Base-by-base conservation (phyloP, 2,888 invertebrate genomes). In the Hydrotaea diabolus region DNA sequence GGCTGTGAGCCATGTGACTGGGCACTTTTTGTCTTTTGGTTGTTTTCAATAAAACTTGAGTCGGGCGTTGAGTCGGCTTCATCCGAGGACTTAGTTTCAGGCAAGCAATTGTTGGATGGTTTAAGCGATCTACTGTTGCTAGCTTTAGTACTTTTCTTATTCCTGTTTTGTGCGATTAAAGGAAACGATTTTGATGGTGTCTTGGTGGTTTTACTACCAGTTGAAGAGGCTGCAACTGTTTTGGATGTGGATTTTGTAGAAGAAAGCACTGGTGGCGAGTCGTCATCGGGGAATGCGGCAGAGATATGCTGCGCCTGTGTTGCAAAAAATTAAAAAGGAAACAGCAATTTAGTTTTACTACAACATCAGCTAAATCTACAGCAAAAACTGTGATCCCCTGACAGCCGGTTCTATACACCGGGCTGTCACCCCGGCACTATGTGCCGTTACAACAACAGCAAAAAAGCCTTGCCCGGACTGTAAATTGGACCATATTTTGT, bases 161-260 rank as follows among this genome's bases (percentile, higher is more conserved):
- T 23, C 74, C 87, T 83, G 5, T 80, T 86, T 13, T 88, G 82
- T 0, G 83, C 81, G 78, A 82, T 5, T 83, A 87, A 3, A 46
- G 1, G 1, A 75, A 57, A 43, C 57, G 77, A 0, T n/a, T n/a
- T n/a, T 31, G 31, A 31, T 31, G 31, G 2, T 13, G 39, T 13
- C 78, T 79, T 19, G 26, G 21, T 49, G 17, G 62, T 77, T 80
- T 21, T 85, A 79, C 85, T 64, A 3, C 57, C 80, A 43, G 82
- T 15, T n/a, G 69, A 66, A 36, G 81, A 11, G 39, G 74, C 13
- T 39, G 57, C 62, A 36, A 82, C 82, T 39, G 53, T 77, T 49
- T 85, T 85, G 8, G 85, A 82, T 8, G 75, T 19, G 0, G 72
- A 49, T 19, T 5, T 73, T 0, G 59, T 11, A 1, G 66, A 21